A percentile compares a stretch with the other conserved stretches of the same genome.
Conservation (phyloP, 2,113 vertebrate genomes). For the Myotis brandtii region DNA sequence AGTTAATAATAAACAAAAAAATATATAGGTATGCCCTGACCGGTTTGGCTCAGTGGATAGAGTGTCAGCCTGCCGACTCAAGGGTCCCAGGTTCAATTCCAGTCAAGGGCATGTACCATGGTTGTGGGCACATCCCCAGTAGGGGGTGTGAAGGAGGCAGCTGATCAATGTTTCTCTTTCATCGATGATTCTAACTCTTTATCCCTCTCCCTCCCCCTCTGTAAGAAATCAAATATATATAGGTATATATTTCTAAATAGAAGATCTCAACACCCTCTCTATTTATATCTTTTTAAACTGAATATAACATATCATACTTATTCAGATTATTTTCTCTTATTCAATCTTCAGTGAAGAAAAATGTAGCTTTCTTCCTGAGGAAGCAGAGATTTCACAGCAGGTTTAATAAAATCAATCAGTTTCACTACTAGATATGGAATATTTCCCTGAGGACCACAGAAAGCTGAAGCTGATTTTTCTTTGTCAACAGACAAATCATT, state of each 20-base stretch:
- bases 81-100: too few species aligned
- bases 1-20: background rate
- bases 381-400: slow-evolving; percentile 44
- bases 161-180: too few species aligned
- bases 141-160: too few species aligned
- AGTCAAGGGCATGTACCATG: too few species aligned
- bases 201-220: too few species aligned
- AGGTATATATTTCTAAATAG: background rate
- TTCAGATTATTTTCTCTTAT: slow-evolving; percentile 55
- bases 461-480: slow-evolving; percentile 33
- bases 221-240: background rate
- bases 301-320: slow-evolving; percentile 24
- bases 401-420: slow-evolving; percentile 56
- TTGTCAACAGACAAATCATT: slow-evolving; percentile 30
- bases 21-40: too few species aligned
- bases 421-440: background rate
- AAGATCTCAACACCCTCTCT: background rate
- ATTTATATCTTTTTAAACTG: slow-evolving; percentile 16
- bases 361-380: slow-evolving; percentile 57
- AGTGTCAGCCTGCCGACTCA: too few species aligned
- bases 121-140: too few species aligned
- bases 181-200: too few species aligned
- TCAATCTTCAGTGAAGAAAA: slow-evolving; percentile 46
- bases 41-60: too few species aligned
- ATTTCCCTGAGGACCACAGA: slow-evolving; percentile 25